These are phyloP conservation scores for Noturus placidus DNA, from an alignment of 2,113 vertebrate species.

Conservation along the genomic window DNA sequence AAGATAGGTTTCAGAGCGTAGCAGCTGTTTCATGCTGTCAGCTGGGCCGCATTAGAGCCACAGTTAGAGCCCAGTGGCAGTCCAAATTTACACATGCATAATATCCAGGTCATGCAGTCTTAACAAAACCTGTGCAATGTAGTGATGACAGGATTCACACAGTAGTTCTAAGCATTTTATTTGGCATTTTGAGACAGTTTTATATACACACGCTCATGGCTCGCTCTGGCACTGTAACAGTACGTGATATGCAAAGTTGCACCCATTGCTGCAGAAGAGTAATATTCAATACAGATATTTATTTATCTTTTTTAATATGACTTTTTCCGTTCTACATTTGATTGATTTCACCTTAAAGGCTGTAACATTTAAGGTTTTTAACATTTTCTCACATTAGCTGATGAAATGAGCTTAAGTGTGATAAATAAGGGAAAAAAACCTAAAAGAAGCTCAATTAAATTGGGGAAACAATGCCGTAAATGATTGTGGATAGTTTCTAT, in stretches of 20 bases:
- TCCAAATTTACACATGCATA: slow-evolving; percentile 8
- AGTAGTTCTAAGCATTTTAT: background rate
- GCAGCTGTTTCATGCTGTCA: slow-evolving; percentile 36
- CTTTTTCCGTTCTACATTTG: background rate
- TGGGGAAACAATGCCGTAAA: background rate
- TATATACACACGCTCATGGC: background rate
- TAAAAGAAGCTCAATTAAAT: background rate
- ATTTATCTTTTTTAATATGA: background rate
- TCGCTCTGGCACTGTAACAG: background rate
- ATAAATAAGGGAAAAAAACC: background rate
- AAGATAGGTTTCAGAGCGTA: background rate
- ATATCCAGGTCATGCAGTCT: slow-evolving; percentile 7
- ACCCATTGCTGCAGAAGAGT: background rate
- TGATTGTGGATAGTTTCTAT: background rate
- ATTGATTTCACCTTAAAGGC: background rate
- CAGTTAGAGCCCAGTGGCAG: background rate
- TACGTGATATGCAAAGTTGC: background rate
- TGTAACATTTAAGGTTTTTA: background rate
- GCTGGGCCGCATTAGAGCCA: slow-evolving; percentile 36
- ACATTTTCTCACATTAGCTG: background rate
- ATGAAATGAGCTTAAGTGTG: background rate
- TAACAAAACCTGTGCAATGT: background rate
- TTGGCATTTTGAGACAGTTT: too few relatives aligned
- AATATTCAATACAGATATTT: background rate
- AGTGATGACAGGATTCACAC: background rate